Conservation (phyloP, 2,888 invertebrate genomes). For the Trissonchulus latispiculum region DNA sequence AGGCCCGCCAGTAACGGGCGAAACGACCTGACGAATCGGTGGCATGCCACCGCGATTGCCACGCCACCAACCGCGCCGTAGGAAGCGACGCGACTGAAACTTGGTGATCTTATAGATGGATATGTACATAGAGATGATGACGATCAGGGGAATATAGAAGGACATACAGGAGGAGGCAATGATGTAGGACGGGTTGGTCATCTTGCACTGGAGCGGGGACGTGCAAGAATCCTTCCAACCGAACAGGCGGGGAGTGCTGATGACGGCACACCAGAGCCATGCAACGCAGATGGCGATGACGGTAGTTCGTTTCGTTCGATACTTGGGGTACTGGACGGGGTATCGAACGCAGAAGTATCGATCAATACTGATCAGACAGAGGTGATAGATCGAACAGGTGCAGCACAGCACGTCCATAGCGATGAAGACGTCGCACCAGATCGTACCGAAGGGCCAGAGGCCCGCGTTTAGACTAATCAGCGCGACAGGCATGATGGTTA, state of each 20-base stretch:
- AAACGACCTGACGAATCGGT: no score
- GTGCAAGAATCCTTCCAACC: not conserved
- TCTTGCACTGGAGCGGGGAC: conserved; percentile 2
- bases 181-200: conserved; percentile 21
- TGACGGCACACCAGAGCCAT: conserved; percentile 21
- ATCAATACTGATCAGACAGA: conserved; percentile 22
- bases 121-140: conserved; percentile 19
- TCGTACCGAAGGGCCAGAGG: conserved; percentile 18
- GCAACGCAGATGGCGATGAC: conserved; percentile 18
- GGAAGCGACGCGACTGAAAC: not conserved
- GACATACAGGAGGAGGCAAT: conserved; percentile 18
- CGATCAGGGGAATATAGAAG: conserved; percentile 20
- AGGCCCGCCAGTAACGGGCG: no score
- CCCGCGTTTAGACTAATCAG: conserved; percentile 7
- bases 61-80: no score
- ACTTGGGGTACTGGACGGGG: conserved; percentile 20
- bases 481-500: conserved; percentile 21
- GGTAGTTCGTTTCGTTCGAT: conserved; percentile 16
- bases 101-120: conserved; percentile 18
- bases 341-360: conserved; percentile 24
- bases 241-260: conserved; percentile 11
- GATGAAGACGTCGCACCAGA: conserved; percentile 23
- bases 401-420: conserved; percentile 24
- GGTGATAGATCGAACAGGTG: conserved; percentile 24
- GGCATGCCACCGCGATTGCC: no score